These are phyloP conservation scores for Hedychridium roseum DNA, from an alignment of 2,888 invertebrate species.

Conservation along the genomic window DNA sequence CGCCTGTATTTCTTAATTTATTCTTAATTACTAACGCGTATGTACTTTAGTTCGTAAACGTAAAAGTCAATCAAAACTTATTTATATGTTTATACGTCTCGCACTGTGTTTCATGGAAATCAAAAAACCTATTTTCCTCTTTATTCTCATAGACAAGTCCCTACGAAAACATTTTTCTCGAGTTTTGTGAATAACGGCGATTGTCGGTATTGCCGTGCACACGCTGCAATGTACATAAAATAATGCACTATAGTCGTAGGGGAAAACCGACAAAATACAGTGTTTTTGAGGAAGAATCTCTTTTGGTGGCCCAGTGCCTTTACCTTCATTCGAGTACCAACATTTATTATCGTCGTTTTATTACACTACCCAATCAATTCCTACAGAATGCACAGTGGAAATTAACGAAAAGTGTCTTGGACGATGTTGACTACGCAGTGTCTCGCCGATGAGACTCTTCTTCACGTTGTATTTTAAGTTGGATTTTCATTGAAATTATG, in stretches of 20 bases:
- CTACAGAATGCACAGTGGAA: too few species aligned
- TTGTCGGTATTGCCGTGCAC: conserved; percentile 56
- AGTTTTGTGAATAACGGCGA: conserved; percentile 30
- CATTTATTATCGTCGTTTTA: too few species aligned
- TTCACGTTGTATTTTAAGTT: too few species aligned
- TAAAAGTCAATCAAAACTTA: conserved; percentile 39
- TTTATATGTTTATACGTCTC: conserved; percentile 24
- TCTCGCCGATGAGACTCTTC: too few species aligned
- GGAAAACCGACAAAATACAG: conserved; percentile 2
- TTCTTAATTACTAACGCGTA: conserved; percentile 19
- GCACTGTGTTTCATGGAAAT: conserved; percentile 30
- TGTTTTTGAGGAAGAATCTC: conserved; percentile 22
- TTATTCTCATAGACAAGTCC: conserved; percentile 12
- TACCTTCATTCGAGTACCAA: too few species aligned
- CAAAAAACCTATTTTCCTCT: conserved; percentile 32
- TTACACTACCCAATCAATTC: too few species aligned
- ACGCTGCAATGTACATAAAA: conserved; percentile 45
- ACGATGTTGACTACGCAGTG: too few species aligned
- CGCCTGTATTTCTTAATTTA: conserved; percentile 24
- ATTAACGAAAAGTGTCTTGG: too few species aligned
- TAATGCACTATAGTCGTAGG: conserved; percentile 19
- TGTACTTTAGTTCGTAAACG: conserved; percentile 26
- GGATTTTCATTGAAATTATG: conserved; percentile 27
- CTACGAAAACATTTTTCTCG: neutral
- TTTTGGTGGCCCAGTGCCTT: conserved; percentile 10